Conservation (phyloP, 2,888 invertebrate genomes). For the Chrysolina americana region DNA sequence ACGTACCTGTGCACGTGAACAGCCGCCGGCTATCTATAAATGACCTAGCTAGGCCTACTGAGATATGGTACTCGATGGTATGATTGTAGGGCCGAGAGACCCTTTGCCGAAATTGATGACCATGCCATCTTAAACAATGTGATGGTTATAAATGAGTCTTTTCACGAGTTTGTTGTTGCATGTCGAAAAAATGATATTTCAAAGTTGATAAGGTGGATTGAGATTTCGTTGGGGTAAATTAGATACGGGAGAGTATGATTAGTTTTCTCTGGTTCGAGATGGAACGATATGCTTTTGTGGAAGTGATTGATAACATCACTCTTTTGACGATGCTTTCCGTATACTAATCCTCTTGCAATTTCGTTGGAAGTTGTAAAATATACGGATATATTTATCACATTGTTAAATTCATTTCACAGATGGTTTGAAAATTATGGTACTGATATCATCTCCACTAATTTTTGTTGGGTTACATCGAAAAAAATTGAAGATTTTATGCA, state of each 20-base stretch:
- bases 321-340: neutral
- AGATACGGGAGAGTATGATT: conserved; percentile 24
- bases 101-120: conserved; percentile 46
- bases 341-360: neutral
- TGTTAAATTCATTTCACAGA: neutral
- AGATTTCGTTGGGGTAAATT: conserved; percentile 28
- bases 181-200: conserved; percentile 40
- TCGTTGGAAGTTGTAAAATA: neutral
- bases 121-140: conserved; percentile 42
- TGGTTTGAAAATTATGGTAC: neutral
- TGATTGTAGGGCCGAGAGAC: conserved; percentile 25
- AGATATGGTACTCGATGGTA: conserved; percentile 47
- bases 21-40: conserved; percentile 63
- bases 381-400: neutral
- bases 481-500: no score
- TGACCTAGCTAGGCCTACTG: conserved; percentile 53
- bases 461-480: neutral
- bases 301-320: conserved; percentile 4
- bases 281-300: neutral
- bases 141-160: conserved; percentile 47
- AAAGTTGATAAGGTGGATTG: conserved; percentile 31
- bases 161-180: conserved; percentile 46
- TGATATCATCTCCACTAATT: neutral
- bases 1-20: conserved; percentile 67
- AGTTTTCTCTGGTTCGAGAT: conserved; percentile 9